Percentiles rank a stretch among this genome's conserved stretches.
These are phyloP conservation scores for Cheilosia vulpina DNA, from an alignment of 2,888 invertebrate species.

Conservation along the genomic window DNA sequence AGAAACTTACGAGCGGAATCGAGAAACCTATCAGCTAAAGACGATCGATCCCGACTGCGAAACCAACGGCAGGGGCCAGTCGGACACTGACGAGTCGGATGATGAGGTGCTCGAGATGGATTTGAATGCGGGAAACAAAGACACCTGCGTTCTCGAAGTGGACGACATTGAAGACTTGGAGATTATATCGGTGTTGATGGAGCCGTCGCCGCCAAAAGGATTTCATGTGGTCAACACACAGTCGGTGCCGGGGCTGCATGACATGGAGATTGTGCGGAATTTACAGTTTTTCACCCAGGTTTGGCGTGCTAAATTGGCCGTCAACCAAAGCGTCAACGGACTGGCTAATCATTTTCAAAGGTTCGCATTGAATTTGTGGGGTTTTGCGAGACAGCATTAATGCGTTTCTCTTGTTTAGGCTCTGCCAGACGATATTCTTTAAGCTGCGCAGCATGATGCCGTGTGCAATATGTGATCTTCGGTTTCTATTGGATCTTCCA, in stretches of 20 bases:
- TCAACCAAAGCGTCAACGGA: slow-evolving; percentile 84
- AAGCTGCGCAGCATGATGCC: slow-evolving; percentile 95
- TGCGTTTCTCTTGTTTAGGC: slow-evolving; percentile 79
- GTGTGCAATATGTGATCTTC: slow-evolving; percentile 91
- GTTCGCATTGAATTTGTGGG: slow-evolving; percentile 74
- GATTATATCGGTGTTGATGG: slow-evolving; percentile 89
- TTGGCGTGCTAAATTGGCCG: slow-evolving; percentile 87
- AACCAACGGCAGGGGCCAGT: slow-evolving; percentile 76
- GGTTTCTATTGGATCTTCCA: slow-evolving; percentile 93
- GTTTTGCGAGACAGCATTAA: neutral
- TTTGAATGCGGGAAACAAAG: slow-evolving; percentile 89
- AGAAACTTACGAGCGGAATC: slow-evolving; percentile 89
- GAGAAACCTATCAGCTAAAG: slow-evolving; percentile 88
- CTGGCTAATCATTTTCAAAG: slow-evolving; percentile 85
- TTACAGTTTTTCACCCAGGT: slow-evolving; percentile 94
- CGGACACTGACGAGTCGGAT: slow-evolving; percentile 88
- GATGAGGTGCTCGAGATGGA: slow-evolving; percentile 88
- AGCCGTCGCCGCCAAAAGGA: slow-evolving; percentile 89
- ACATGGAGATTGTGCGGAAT: slow-evolving; percentile 88
- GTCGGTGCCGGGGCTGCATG: slow-evolving; percentile 88
- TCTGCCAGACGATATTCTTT: slow-evolving; percentile 91
- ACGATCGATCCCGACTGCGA: slow-evolving; percentile 82
- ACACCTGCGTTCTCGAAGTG: slow-evolving; percentile 92
- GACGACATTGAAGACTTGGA: slow-evolving; percentile 93
- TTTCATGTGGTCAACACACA: slow-evolving; percentile 92